phyloP scores from a whole-genome alignment of 2,888 invertebrate genomes.

The Drosophila leonis region DNA sequence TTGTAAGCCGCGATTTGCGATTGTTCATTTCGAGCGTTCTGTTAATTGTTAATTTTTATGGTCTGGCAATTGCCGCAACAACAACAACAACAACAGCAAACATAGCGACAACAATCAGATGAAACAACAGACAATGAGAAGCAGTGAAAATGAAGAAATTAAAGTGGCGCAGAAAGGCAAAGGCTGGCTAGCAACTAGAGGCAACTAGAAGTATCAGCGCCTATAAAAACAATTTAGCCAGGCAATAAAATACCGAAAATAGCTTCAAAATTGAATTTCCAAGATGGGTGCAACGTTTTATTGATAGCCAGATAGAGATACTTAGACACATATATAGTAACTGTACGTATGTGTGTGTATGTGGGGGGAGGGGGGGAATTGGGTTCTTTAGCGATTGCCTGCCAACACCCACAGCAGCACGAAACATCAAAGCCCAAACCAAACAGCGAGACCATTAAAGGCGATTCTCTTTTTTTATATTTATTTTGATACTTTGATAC shows the following conservation, averaged over 20 bases:
- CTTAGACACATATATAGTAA: conserved; percentile 16
- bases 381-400: conserved; percentile 48
- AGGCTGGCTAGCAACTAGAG: neutral
- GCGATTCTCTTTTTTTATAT: conserved; percentile 45
- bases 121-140: conserved; percentile 26
- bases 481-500: conserved; percentile 15
- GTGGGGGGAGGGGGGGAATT: too few relatives aligned
- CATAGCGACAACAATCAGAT: conserved; percentile 43
- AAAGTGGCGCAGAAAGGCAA: conserved; percentile 47
- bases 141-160: conserved; percentile 71
- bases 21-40: conserved; percentile 69
- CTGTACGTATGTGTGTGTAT: neutral
- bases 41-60: conserved; percentile 84
- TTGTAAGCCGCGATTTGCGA: conserved; percentile 80
- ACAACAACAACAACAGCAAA: conserved; percentile 27
- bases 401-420: conserved; percentile 60
- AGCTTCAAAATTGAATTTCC: conserved; percentile 73
- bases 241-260: conserved; percentile 77
- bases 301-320: conserved; percentile 56
- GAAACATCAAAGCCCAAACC: conserved; percentile 68
- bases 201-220: conserved; percentile 28
- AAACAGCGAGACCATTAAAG: conserved; percentile 67
- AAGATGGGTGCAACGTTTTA: conserved; percentile 59
- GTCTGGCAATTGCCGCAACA: conserved; percentile 77
- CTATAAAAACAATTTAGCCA: conserved; percentile 83